Evolutionary conservation across 2,113 vertebrate species (phyloP).

Genomic region (Alectura lathami): DNA sequence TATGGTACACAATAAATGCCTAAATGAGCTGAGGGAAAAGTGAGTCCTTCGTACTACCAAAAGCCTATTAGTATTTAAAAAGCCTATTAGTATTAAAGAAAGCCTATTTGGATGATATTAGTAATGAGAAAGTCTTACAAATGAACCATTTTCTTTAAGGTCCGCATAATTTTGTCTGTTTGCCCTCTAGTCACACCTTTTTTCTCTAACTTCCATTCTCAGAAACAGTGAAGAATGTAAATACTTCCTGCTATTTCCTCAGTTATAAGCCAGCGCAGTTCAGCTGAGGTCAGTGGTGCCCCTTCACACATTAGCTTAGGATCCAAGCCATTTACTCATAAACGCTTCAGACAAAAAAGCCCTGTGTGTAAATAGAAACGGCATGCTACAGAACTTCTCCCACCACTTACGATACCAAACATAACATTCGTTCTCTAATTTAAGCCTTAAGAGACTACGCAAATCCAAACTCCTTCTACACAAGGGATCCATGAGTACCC

Average conservation of each 20-base stretch:
- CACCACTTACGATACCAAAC: neutral
- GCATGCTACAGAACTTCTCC: neutral
- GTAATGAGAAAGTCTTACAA: neutral
- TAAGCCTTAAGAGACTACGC: neutral
- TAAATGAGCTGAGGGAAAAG: neutral
- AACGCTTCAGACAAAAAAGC: neutral
- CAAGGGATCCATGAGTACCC: constrained; percentile 2
- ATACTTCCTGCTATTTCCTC: constrained; percentile 25
- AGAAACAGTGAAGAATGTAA: constrained; percentile 2
- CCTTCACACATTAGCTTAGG: neutral
- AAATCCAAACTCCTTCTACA: constrained; percentile 25
- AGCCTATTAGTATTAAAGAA: neutral
- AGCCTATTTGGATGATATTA: neutral
- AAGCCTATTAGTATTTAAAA: neutral
- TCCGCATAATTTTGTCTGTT: neutral
- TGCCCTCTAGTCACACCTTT: neutral
- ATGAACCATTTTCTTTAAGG: neutral
- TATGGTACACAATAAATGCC: neutral
- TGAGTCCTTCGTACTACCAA: neutral
- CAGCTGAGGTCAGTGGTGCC: neutral
- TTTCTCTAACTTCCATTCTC: neutral
- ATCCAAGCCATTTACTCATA: neutral
- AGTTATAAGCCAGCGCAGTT: neutral
- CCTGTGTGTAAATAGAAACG: neutral
- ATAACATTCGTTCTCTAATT: neutral